Conservation (phyloP, 2,888 invertebrate species). For the Eudasyphora cyanicolor region DNA sequence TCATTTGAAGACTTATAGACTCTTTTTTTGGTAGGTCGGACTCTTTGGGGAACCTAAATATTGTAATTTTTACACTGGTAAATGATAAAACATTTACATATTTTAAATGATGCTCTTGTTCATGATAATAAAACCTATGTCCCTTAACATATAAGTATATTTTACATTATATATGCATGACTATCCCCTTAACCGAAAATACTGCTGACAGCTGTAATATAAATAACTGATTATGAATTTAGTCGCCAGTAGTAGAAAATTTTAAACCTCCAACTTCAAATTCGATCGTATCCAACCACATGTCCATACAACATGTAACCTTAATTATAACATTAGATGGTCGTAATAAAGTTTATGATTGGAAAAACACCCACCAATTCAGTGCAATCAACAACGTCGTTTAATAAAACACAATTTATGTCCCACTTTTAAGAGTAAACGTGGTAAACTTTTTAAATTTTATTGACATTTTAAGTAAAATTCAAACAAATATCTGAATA, state of each 20-base stretch:
- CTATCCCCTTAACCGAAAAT: slow-evolving; percentile 4
- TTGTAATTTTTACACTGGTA: neutral
- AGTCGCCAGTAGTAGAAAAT: neutral
- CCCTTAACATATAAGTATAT: neutral
- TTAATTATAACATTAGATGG: too few species aligned
- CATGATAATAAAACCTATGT: neutral
- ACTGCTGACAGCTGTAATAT: neutral
- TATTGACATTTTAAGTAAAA: too few species aligned
- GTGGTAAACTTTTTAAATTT: too few species aligned
- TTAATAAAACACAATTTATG: too few species aligned
- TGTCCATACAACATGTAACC: slow-evolving; percentile 12
- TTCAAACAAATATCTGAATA: too few species aligned
- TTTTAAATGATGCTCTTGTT: neutral
- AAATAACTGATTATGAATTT: slow-evolving; percentile 12
- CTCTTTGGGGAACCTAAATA: neutral
- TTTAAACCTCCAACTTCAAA: neutral
- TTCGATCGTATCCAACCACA: neutral
- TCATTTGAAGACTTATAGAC: neutral
- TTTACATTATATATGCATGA: neutral
- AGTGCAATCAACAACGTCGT: too few species aligned
- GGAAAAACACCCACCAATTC: too few species aligned
- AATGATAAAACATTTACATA: neutral
- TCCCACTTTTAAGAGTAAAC: too few species aligned
- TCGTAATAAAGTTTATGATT: too few species aligned
- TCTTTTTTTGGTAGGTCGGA: too few species aligned